phyloP scores from a whole-genome alignment of 2,797 vertebrate species.

The Chromis chromis region DNA sequence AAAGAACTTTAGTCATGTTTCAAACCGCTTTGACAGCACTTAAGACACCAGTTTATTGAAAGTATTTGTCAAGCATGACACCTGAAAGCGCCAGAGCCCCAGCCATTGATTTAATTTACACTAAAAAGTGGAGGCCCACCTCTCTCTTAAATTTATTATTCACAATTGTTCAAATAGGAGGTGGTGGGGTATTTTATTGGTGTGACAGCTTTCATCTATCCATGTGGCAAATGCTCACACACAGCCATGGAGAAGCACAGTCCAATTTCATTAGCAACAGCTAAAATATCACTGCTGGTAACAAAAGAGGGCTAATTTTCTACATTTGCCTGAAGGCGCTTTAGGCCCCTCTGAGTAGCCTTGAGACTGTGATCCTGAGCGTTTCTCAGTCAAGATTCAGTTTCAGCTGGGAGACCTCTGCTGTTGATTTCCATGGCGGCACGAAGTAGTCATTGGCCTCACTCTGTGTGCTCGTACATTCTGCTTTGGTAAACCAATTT shows the following conservation, averaged over 20 bases:
- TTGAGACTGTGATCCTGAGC: constrained; percentile 55
- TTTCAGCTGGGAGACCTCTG: constrained; percentile 62
- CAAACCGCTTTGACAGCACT: constrained; percentile 57
- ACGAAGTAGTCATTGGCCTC: constrained; percentile 67
- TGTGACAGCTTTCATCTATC: constrained; percentile 53
- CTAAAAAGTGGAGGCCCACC: constrained; percentile 50
- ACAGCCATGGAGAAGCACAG: constrained; percentile 10
- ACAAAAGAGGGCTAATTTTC: constrained; percentile 58
- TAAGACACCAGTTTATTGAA: constrained; percentile 70
- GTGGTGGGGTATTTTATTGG: constrained; percentile 31
- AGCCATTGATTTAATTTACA: constrained; percentile 72
- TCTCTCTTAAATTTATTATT: constrained; percentile 58
- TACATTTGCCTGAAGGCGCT: constrained; percentile 42
- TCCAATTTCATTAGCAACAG: constrained; percentile 48
- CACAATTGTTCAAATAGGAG: constrained; percentile 55
- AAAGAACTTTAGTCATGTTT: constrained; percentile 58
- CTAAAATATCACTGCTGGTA: constrained; percentile 52
- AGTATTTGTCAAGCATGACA: constrained; percentile 72
- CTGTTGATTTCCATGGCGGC: constrained; percentile 74
- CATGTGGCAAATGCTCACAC: constrained; percentile 28
- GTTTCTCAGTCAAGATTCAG: constrained; percentile 57
- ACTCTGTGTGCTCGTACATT: constrained; percentile 64
- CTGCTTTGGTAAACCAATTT: constrained; percentile 82
- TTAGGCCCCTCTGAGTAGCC: constrained; percentile 44
- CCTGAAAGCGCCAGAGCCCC: constrained; percentile 54